Base-by-base conservation (phyloP, 2,888 invertebrate species). In the Cheiracanthium punctorium region DNA sequence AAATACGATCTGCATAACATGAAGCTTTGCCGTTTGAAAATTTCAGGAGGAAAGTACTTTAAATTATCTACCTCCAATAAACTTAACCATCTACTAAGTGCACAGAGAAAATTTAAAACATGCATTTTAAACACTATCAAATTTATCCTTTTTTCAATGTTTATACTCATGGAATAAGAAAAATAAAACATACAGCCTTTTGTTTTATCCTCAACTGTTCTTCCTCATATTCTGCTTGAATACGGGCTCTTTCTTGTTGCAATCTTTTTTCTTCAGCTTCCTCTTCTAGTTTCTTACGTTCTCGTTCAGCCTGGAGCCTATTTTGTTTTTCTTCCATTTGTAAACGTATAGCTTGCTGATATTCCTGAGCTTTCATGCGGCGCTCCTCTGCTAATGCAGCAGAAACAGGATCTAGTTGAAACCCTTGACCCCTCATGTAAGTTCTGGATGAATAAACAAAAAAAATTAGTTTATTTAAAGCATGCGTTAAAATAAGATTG, bases 311-410 rank as follows among this genome's bases (percentile, higher is more conserved):
- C 90, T 94, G 94, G 17, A 95, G 94, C 76, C 94, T 67, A 90
- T 94, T 93, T 90, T 97, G 96, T 67, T 95, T 94, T 90, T 97
- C 97, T 91, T 96, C 95, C 76, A 97, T 91, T 90, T 91, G 97
- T 91, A 95, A 94, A 89, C 95, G 94, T 90, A 97, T 96, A 17
- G 96, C 96, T 87, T 95, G 95, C 92, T 98, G 98, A 89, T 97
- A 94, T 91, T 96, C 96, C 88, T 96, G 91, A 0, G 97, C 97
- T 91, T 95, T 95, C 88, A 96, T 94, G 32, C 96, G 94, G 58
- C 90, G 85, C 33, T 91, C 89, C 12, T 87, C 87, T 1, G 87
- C 87, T 20, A 77, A 28, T 7, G 87, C 87, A 52, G 81, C 81
- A 10, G 81, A 72, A 24, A 77, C 87, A 12, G 87, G 87, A 52